phyloP scores from a whole-genome alignment of 2,888 invertebrate genomes.

The Andrena hattorfiana region DNA sequence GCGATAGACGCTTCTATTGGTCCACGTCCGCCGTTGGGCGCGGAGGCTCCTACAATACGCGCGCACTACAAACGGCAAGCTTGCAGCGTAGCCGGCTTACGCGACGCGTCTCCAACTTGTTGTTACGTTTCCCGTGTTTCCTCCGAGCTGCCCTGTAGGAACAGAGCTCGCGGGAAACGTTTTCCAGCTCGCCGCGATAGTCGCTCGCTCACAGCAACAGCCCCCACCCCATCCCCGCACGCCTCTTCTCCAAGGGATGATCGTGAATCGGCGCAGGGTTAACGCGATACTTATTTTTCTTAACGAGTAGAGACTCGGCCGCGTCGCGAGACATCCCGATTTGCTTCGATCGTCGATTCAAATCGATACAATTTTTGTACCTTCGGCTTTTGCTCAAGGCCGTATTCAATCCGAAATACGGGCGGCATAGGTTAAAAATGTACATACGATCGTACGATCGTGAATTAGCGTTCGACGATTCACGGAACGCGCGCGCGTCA shows the following conservation, averaged over 20 bases:
- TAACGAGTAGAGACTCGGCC: slow-evolving; percentile 71
- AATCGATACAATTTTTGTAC: slow-evolving; percentile 60
- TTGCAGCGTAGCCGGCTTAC: slow-evolving; percentile 46
- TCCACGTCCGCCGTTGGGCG: slow-evolving; percentile 8
- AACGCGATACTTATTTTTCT: slow-evolving; percentile 81
- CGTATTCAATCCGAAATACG: slow-evolving; percentile 51
- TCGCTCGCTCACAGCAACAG: slow-evolving; percentile 8
- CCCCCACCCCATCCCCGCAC: slow-evolving; percentile 15
- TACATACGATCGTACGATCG: slow-evolving; percentile 19
- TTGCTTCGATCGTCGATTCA: slow-evolving; percentile 59
- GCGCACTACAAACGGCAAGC: slow-evolving; percentile 13
- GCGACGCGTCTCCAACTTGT: slow-evolving; percentile 54
- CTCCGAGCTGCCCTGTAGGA: slow-evolving; percentile 33
- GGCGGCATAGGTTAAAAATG: slow-evolving; percentile 20
- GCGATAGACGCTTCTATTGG: slow-evolving; percentile 56
- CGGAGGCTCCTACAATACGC: slow-evolving; percentile 2
- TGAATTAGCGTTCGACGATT: slow-evolving; percentile 16
- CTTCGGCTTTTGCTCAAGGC: slow-evolving; percentile 74
- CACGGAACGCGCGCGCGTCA: slow-evolving; percentile 12
- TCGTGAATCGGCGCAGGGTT: slow-evolving; percentile 69
- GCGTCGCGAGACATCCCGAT: slow-evolving; percentile 47
- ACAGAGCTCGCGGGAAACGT: slow-evolving; percentile 7
- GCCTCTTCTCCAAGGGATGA: slow-evolving; percentile 58
- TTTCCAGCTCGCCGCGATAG: slow-evolving; percentile 2
- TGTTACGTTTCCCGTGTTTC: slow-evolving; percentile 51